A percentile compares a stretch with the other conserved stretches of the same genome.
phyloP scores from a whole-genome alignment of 1,140 invertebrate species.

The Ylistrum balloti region DNA sequence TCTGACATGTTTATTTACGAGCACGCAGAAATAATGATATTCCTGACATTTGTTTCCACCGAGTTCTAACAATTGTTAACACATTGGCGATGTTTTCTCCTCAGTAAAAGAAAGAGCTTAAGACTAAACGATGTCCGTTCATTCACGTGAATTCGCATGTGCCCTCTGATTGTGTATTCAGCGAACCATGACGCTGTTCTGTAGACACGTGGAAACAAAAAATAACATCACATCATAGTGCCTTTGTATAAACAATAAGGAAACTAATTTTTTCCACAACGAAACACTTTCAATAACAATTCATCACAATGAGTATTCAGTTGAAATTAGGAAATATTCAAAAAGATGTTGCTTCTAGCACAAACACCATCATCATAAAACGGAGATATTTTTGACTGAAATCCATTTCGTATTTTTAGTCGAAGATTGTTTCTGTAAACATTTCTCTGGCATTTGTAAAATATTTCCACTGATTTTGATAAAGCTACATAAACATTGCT shows the following conservation, averaged over 20 bases:
- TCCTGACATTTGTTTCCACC: neutral
- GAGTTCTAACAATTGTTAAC: neutral
- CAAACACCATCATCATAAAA: neutral
- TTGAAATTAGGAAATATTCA: no score
- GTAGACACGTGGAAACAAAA: no score
- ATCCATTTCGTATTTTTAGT: neutral
- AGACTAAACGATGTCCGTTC: neutral
- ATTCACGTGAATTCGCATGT: no score
- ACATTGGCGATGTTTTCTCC: neutral
- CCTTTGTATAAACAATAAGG: no score
- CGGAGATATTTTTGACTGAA: neutral
- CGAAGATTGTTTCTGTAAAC: slow-evolving; percentile 1
- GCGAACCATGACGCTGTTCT: no score
- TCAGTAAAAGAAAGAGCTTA: neutral
- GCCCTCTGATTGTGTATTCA: no score
- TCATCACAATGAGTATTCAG: no score
- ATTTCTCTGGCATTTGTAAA: neutral
- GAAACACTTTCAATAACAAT: no score
- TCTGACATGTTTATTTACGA: neutral
- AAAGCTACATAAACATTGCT: neutral
- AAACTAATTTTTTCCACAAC: no score
- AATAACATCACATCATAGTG: no score
- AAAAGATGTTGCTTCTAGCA: neutral
- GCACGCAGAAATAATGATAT: neutral
- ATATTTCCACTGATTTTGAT: neutral